Evolutionary conservation across 1,140 invertebrate species (phyloP).

Genomic region (Theocolax elegans): DNA sequence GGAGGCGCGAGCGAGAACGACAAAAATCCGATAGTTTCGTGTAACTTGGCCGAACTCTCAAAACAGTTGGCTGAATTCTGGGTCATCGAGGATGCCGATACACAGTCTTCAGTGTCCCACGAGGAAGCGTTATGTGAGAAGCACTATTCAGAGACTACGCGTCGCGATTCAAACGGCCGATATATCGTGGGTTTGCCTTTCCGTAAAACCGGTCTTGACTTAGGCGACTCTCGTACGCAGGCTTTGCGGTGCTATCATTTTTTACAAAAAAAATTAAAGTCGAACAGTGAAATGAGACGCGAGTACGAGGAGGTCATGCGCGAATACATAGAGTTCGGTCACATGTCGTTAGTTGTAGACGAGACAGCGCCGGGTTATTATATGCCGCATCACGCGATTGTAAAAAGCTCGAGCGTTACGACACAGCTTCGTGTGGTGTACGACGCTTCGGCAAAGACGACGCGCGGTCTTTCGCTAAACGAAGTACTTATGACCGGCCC

Average conservation of each 20-base stretch:
- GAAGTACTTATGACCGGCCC: no score
- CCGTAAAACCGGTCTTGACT: slow-evolving; percentile 21
- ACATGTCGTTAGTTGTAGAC: slow-evolving; percentile 49
- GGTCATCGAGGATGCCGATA: slow-evolving; percentile 14
- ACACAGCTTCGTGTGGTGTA: slow-evolving; percentile 41
- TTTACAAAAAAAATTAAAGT: slow-evolving; percentile 42
- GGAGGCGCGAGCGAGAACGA: neutral
- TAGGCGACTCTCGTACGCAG: slow-evolving; percentile 42
- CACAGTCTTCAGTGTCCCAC: neutral
- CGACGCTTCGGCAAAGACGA: neutral
- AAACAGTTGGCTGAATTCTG: slow-evolving; percentile 16
- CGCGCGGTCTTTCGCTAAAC: neutral
- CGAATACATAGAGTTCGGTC: slow-evolving; percentile 56
- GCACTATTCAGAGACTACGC: slow-evolving; percentile 10
- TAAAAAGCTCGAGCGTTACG: slow-evolving; percentile 51
- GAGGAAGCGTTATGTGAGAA: slow-evolving; percentile 16
- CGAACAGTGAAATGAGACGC: slow-evolving; percentile 42
- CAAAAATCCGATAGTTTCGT: neutral
- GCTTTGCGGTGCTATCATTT: slow-evolving; percentile 24
- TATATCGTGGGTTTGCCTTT: slow-evolving; percentile 56
- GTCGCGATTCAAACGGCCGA: slow-evolving; percentile 42
- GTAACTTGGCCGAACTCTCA: neutral
- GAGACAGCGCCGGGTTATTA: slow-evolving; percentile 43
- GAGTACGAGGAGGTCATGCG: slow-evolving; percentile 53
- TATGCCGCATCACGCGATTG: slow-evolving; percentile 63